Evolutionary conservation across 2,113 vertebrate genomes (phyloP), one percentile per base, ranked within the genome.

Genomic region (Prinia subflava): DNA sequence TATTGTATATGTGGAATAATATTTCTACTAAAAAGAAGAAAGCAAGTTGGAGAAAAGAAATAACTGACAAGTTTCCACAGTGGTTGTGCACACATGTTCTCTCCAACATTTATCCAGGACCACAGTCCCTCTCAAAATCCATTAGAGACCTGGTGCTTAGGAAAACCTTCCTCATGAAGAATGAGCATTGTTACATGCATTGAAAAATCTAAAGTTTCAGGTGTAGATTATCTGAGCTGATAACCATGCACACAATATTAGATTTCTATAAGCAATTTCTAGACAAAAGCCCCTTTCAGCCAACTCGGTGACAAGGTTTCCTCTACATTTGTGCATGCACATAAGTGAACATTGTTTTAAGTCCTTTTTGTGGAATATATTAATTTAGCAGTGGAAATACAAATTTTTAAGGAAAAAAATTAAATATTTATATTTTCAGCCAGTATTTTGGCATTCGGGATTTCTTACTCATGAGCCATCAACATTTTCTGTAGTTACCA

Each of bases 241-340:
- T 92, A 95, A 87, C 56, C 19, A 8, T 3, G 15, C 37, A 71
- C 18, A 41, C 46, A 35, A 33, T 92, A 95, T 91, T 64, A 20
- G 42, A 89, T 94, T 71, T 81, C 95, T 56, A 27, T 27, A 84
- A 37, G 81, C 27, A 49, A 13, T 75, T 60, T 79, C 53, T 20
- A 49, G 87, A 94, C 89, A 94, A 95, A 89, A 87, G 70, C 41
- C 50, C n/a, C 74, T 22, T 97, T 95, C 89, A 93, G 71, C 68
- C 86, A 86, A 30, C 10, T 74, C 0, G 0, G 49, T 12, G 74
- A 31, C 82, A 31, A 64, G 12, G 73, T 95, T 95, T 94, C 96
- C 68, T 59, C 9, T 21, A 46, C 37, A 13, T 23, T 46, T 22
- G 37, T 77, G 53, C 65, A 23, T 1, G 31, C 21, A 73, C 65